These are phyloP conservation scores for Notoglanidium macrostoma DNA, from an alignment of 2,797 vertebrate species.

Conservation along the genomic window DNA sequence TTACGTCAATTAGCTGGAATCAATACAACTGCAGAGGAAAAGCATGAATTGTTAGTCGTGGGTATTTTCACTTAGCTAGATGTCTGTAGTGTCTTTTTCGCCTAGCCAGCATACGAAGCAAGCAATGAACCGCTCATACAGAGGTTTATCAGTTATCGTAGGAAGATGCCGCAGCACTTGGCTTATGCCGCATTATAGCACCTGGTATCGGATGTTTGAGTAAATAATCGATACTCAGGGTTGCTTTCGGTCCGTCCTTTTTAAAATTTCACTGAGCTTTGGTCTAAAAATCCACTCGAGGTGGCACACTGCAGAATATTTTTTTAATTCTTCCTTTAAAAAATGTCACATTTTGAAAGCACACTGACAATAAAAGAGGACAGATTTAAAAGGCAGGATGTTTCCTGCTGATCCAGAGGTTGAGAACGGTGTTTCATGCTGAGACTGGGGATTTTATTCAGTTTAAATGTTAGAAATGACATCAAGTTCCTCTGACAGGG, in stretches of 20 bases:
- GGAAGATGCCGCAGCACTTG: background rate
- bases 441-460: background rate
- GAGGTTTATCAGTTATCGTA: background rate
- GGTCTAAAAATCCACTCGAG: background rate
- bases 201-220: background rate
- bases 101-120: background rate
- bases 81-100: too few species aligned
- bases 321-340: background rate
- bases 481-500: too few species aligned
- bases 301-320: background rate
- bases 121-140: background rate
- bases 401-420: slow-evolving; percentile 7
- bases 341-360: background rate
- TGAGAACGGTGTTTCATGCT: background rate
- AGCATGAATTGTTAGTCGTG: background rate
- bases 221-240: background rate
- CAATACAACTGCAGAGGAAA: background rate
- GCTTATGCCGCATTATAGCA: background rate
- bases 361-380: background rate
- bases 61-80: background rate
- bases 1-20: background rate
- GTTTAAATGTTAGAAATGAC: background rate
- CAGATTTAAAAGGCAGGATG: background rate
- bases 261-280: background rate
- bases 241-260: background rate